Evolutionary conservation across 2,888 invertebrate genomes (phyloP), one percentile per base, ranked within the genome.

Genomic region (Cheilosia impressa): DNA sequence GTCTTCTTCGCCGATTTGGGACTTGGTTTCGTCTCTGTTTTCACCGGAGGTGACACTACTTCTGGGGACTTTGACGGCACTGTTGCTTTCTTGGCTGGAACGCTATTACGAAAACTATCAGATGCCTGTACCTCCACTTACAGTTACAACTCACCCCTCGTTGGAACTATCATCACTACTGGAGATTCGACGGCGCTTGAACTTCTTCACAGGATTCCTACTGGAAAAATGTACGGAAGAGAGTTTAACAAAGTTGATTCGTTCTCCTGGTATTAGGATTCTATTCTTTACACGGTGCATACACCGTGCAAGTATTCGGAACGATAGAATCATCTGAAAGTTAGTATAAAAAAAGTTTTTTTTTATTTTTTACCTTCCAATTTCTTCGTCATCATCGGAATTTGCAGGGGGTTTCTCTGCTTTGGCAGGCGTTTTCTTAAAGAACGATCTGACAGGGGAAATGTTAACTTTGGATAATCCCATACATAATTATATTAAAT

Each of bases 391-490:
- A 47, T 83, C 87, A 34, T 89, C 88, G 60, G 88, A 84, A 22
- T 27, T 77, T 22, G 76, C 47, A 38, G 78, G 38, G 27, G 88
- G 60, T 50, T 87, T 43, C 19, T 76, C 87, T 10, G 73, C 68
- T 69, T 88, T 89, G 19, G 88, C 76, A 15, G 90, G 88, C 22
- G 90, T 87, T 89, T 89, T 91, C 55, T 89, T 89, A 87, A 93
- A 93, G 87, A 93, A 93, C 41, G 93, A 93, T 68, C 93, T 93
- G 84, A 38, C 22, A 71, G 65, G 45, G 53, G 47, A 75, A 34
- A 31, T 53, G 45, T 55, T 66, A 53, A 52, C 22, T 53, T 47
- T 41, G 53, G 38, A 5, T 22, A 38, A 7, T 47, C 4, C 1
- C 5, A 47, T n/a, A 55, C 5, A 10, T 2, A 2, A 10, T 41